Percentiles rank a stretch among this genome's conserved stretches.
These are phyloP conservation scores for Griposia aprilina DNA, from an alignment of 2,888 invertebrate genomes.

Conservation along the genomic window DNA sequence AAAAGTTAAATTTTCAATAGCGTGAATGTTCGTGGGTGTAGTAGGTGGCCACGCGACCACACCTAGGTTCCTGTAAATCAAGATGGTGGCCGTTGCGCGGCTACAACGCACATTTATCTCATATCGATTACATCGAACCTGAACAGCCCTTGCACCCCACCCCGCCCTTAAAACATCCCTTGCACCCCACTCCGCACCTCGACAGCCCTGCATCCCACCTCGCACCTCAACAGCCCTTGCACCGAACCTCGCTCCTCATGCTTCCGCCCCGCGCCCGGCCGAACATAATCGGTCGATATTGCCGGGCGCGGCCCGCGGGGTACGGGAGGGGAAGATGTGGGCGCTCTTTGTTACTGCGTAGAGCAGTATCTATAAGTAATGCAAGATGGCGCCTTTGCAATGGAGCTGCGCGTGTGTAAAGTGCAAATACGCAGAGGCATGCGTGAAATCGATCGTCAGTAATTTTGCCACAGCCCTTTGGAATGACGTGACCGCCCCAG, in stretches of 20 bases:
- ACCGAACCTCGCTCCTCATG: neutral
- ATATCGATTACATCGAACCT: neutral
- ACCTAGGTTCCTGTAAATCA: neutral
- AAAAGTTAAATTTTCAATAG: neutral
- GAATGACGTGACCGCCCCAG: neutral
- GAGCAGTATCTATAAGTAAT: neutral
- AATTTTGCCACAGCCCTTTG: neutral
- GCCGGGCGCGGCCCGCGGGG: neutral
- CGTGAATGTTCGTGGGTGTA: neutral
- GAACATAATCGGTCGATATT: neutral
- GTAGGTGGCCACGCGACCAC: neutral
- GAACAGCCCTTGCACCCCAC: neutral
- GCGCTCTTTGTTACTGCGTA: neutral
- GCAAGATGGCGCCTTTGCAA: conserved; percentile 16
- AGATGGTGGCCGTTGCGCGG: neutral
- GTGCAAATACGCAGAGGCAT: conserved; percentile 17
- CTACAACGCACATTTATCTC: neutral
- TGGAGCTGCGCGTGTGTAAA: neutral
- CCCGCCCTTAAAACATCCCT: neutral
- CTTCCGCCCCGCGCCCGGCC: neutral
- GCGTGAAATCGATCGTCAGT: neutral
- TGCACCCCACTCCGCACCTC: neutral
- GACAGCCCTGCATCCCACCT: neutral
- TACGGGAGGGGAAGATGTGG: neutral
- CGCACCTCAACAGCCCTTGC: conserved; percentile 10